Evolutionary conservation across 2,888 invertebrate species (phyloP).

Genomic region (Drosophila antonietae): DNA sequence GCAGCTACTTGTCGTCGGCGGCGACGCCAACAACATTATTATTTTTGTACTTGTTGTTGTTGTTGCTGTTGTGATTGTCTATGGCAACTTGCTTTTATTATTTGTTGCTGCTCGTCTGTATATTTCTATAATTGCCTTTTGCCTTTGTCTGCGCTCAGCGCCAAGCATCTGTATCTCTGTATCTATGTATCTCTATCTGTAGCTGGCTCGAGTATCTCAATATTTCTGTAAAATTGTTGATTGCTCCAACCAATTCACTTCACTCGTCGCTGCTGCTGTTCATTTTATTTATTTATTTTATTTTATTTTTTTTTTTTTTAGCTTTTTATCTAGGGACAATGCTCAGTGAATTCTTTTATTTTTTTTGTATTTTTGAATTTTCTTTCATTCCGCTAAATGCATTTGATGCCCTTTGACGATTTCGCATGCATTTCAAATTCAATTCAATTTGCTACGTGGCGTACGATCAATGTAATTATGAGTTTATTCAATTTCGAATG

Average conservation of each 20-base stretch:
- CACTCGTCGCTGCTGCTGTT: conserved; percentile 11
- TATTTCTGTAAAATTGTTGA: conserved; percentile 52
- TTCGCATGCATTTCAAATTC: conserved; percentile 29
- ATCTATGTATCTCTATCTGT: conserved; percentile 25
- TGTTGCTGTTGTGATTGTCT: conserved; percentile 56
- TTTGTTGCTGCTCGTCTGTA: conserved; percentile 70
- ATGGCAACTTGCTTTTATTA: conserved; percentile 75
- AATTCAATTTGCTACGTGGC: conserved; percentile 13
- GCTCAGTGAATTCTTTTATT: conserved; percentile 3
- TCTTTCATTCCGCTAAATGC: conserved; percentile 24
- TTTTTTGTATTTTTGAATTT: conserved; percentile 12
- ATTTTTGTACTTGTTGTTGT: conserved; percentile 36
- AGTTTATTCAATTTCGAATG: conserved; percentile 21
- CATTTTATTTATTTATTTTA: background rate
- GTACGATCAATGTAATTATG: conserved; percentile 26
- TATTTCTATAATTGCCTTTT: conserved; percentile 75
- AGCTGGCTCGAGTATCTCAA: conserved; percentile 48
- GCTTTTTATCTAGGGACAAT: background rate
- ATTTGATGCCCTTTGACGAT: conserved; percentile 39
- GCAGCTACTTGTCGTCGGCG: conserved; percentile 66
- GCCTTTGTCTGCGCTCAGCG: conserved; percentile 62
- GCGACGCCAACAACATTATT: conserved; percentile 34
- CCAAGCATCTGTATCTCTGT: conserved; percentile 43
- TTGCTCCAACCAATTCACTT: conserved; percentile 27
- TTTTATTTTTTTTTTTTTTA: background rate